Percentiles rank a stretch among this genome's conserved stretches.
phyloP scores from a whole-genome alignment of 2,888 invertebrate genomes.

The Notodonta dromedarius region DNA sequence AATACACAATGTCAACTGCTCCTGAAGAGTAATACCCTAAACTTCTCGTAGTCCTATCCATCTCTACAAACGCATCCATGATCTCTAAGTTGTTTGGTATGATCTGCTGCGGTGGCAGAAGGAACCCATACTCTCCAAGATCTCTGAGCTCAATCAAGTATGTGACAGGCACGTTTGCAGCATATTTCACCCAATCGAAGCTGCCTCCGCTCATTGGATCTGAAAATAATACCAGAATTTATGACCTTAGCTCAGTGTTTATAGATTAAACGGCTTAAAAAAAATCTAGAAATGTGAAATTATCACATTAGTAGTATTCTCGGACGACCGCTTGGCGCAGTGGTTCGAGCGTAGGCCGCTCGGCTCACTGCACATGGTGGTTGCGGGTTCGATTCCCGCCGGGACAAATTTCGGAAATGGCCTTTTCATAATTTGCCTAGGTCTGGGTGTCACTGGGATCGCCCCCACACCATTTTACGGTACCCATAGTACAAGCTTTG shows the following conservation, averaged over 20 bases:
- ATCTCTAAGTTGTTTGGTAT: constrained; percentile 84
- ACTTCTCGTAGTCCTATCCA: constrained; percentile 61
- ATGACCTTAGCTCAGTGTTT: neutral
- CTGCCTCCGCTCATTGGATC: constrained; percentile 80
- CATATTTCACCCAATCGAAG: constrained; percentile 85
- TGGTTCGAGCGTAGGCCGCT: too few relatives aligned
- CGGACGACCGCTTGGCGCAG: too few relatives aligned
- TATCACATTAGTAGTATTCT: too few relatives aligned
- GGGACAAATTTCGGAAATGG: too few relatives aligned
- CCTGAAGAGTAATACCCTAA: constrained; percentile 58
- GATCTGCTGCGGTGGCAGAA: constrained; percentile 81
- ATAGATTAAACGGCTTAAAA: too few relatives aligned
- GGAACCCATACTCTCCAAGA: constrained; percentile 82
- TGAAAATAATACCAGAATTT: constrained; percentile 35
- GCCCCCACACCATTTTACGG: too few relatives aligned
- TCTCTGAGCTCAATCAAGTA: constrained; percentile 86
- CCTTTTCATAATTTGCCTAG: too few relatives aligned
- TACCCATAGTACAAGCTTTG: too few relatives aligned
- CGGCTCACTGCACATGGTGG: too few relatives aligned
- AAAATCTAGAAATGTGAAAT: too few relatives aligned
- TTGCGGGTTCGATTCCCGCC: too few relatives aligned
- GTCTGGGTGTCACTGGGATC: too few relatives aligned
- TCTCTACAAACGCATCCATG: constrained; percentile 81
- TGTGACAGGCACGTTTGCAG: constrained; percentile 76
- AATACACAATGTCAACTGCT: constrained; percentile 29